A percentile compares a stretch with the other conserved stretches of the same genome.
phyloP scores from a whole-genome alignment of 2,888 invertebrate genomes.

The Pollenia labialis region DNA sequence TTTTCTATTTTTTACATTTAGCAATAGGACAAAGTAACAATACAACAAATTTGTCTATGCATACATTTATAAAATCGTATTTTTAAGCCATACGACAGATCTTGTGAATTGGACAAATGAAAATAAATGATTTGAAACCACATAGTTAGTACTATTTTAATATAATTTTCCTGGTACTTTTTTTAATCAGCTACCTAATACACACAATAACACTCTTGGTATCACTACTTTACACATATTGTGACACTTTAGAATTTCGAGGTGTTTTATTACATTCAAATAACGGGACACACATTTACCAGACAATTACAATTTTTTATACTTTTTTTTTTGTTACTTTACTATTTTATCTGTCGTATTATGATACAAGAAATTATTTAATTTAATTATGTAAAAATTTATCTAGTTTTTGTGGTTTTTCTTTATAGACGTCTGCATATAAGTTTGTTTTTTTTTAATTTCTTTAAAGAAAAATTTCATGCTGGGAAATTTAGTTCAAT shows the following conservation, averaged over 20 bases:
- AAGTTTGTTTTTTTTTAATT: constrained; percentile 14
- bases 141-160: too few relatives aligned
- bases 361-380: constrained; percentile 49
- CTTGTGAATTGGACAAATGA: too few relatives aligned
- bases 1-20: too few relatives aligned
- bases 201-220: background rate
- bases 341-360: background rate
- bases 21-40: too few relatives aligned
- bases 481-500: constrained; percentile 17
- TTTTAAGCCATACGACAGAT: too few relatives aligned
- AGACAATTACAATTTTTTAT: constrained; percentile 15
- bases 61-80: too few relatives aligned
- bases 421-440: constrained; percentile 1
- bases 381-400: constrained; percentile 52
- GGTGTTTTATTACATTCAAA: constrained; percentile 31
- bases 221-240: background rate
- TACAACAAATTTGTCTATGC: too few relatives aligned
- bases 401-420: constrained; percentile 51
- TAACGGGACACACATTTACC: background rate
- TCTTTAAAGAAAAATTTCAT: constrained; percentile 28
- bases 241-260: background rate
- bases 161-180: too few relatives aligned
- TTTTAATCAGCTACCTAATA: too few relatives aligned
- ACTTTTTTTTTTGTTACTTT: background rate
- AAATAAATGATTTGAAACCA: too few relatives aligned